Conservation (phyloP, 2,797 vertebrate genomes). For the Stomatorhinus walkeri region DNA sequence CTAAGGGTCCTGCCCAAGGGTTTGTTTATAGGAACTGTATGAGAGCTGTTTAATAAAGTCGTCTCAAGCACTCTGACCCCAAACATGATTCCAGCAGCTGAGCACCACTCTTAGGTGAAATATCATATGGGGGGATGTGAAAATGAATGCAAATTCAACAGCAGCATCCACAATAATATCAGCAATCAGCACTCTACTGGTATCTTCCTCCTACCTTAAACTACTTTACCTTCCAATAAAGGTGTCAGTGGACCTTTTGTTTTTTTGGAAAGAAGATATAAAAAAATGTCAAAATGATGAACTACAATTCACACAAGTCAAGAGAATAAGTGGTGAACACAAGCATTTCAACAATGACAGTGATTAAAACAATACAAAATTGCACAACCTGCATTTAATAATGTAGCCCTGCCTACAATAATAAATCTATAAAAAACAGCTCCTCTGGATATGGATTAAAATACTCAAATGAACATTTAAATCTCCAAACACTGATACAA, state of each 20-base stretch:
- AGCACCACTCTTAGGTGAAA: not conserved
- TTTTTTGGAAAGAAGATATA: not conserved
- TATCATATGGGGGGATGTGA: not conserved
- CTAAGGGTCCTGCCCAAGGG: not conserved
- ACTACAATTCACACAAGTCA: not conserved
- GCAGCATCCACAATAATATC: not conserved
- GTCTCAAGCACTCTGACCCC: constrained; percentile 1
- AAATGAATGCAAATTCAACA: not conserved
- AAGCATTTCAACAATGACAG: not conserved
- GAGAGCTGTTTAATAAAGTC: not conserved
- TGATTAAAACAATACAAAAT: not conserved
- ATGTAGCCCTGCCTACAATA: not conserved
- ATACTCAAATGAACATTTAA: not conserved
- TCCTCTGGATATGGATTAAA: not conserved
- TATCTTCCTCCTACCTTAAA: not conserved
- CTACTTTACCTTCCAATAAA: not conserved
- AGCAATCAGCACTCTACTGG: not conserved
- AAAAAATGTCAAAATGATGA: not conserved
- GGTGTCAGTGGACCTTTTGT: not conserved
- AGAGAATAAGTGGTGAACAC: not conserved
- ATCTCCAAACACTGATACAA: not conserved
- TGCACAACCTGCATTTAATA: not conserved
- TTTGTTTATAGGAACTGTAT: constrained; percentile 14
- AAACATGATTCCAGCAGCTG: not conserved
- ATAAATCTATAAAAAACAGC: not conserved